phyloP scores from a whole-genome alignment of 2,888 invertebrate genomes.

The Phasia obesa region DNA sequence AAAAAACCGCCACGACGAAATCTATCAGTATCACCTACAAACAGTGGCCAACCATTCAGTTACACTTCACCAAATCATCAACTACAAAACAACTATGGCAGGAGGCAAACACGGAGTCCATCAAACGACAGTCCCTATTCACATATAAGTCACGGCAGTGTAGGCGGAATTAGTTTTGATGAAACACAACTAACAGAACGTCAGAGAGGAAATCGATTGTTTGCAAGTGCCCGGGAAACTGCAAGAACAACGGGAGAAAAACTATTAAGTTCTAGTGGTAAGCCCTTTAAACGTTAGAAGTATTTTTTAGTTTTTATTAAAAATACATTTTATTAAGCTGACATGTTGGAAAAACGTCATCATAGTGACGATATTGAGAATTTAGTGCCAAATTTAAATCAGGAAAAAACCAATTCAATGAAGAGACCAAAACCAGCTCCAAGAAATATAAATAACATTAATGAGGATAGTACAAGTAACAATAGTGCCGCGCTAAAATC shows the following conservation, averaged over 20 bases:
- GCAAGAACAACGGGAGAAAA: slow-evolving; percentile 75
- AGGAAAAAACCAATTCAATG: slow-evolving; percentile 77
- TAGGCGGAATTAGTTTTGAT: slow-evolving; percentile 76
- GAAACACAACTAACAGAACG: slow-evolving; percentile 75
- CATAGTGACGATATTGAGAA: slow-evolving; percentile 75
- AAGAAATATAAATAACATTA: slow-evolving; percentile 74
- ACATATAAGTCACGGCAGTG: slow-evolving; percentile 78
- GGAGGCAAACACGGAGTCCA: slow-evolving; percentile 71
- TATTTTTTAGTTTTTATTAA: background rate
- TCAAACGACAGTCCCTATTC: slow-evolving; percentile 78
- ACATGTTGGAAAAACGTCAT: slow-evolving; percentile 77
- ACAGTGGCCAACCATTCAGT: slow-evolving; percentile 82
- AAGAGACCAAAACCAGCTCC: slow-evolving; percentile 79
- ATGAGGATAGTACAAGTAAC: slow-evolving; percentile 76
- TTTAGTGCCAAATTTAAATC: slow-evolving; percentile 76
- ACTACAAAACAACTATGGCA: slow-evolving; percentile 68
- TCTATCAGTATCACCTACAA: slow-evolving; percentile 93
- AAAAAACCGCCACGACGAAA: slow-evolving; percentile 95
- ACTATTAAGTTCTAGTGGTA: slow-evolving; percentile 77
- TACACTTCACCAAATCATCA: slow-evolving; percentile 77
- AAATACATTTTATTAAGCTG: slow-evolving; percentile 68
- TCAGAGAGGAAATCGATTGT: slow-evolving; percentile 75
- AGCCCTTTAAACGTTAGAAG: slow-evolving; percentile 40
- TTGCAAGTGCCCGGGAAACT: slow-evolving; percentile 78
- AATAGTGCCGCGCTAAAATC: slow-evolving; percentile 79